These are phyloP conservation scores for Albula goreensis DNA, from an alignment of 2,113 vertebrate species.

Conservation along the genomic window DNA sequence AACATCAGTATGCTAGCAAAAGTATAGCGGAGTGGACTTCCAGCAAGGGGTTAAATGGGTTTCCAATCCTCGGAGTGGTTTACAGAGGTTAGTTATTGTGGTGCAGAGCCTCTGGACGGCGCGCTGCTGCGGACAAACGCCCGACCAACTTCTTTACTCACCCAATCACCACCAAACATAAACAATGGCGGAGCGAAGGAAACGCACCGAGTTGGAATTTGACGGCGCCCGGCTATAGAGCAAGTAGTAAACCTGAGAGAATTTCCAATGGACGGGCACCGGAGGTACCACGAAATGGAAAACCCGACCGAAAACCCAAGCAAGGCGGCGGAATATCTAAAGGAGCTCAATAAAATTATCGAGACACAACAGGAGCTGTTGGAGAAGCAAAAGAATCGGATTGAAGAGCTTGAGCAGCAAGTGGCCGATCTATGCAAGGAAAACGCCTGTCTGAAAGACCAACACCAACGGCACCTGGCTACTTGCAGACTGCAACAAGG, in stretches of 20 bases:
- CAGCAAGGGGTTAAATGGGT: slow-evolving; percentile 59
- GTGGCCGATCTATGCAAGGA: slow-evolving; percentile 81
- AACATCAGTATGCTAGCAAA: neutral
- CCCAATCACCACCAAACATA: slow-evolving; percentile 35
- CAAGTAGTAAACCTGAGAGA: slow-evolving; percentile 12
- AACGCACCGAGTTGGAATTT: slow-evolving; percentile 37
- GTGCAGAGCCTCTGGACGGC: slow-evolving; percentile 58
- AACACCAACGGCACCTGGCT: slow-evolving; percentile 87
- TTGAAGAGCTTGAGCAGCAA: slow-evolving; percentile 86
- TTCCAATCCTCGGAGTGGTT: slow-evolving; percentile 45
- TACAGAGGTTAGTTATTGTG: slow-evolving; percentile 55
- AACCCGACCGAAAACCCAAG: slow-evolving; percentile 83
- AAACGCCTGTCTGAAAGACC: slow-evolving; percentile 80
- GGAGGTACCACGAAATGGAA: slow-evolving; percentile 76
- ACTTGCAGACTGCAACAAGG: slow-evolving; percentile 79
- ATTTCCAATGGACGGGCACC: slow-evolving; percentile 61
- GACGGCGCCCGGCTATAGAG: slow-evolving; percentile 45
- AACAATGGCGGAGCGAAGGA: slow-evolving; percentile 60
- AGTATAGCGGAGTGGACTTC: slow-evolving; percentile 12
- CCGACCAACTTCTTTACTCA: slow-evolving; percentile 52
- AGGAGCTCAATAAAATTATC: slow-evolving; percentile 83
- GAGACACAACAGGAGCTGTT: slow-evolving; percentile 87
- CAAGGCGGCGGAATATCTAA: slow-evolving; percentile 84
- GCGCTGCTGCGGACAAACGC: slow-evolving; percentile 47
- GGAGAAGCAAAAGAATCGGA: slow-evolving; percentile 82